Evolutionary conservation across 1,140 invertebrate genomes (phyloP).

Genomic region (Drosophila paulistorum): DNA sequence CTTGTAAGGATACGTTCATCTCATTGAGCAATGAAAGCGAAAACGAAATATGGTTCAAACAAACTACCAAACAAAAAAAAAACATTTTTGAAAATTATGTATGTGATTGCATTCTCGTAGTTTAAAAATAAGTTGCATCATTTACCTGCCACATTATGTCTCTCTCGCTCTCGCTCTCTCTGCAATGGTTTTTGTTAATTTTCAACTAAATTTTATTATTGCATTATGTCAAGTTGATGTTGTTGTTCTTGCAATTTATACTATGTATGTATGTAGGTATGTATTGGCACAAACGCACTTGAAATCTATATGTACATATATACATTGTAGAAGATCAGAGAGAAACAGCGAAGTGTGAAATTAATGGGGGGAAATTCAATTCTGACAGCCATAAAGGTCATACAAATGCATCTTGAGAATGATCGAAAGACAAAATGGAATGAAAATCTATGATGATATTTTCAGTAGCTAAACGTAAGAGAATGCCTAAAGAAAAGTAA

Average conservation of each 20-base stretch:
- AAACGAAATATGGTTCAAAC: slow-evolving; percentile 60
- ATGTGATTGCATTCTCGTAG: slow-evolving; percentile 20
- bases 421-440: slow-evolving; percentile 2
- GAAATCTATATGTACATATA: not conserved
- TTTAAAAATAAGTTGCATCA: slow-evolving; percentile 70
- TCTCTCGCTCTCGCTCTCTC: not conserved
- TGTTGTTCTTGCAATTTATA: slow-evolving; percentile 42
- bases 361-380: slow-evolving; percentile 54
- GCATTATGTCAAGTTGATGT: slow-evolving; percentile 70
- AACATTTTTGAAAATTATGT: not conserved
- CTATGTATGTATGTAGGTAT: not conserved
- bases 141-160: slow-evolving; percentile 47
- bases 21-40: slow-evolving; percentile 66
- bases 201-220: slow-evolving; percentile 58
- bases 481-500: not conserved
- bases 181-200: slow-evolving; percentile 32
- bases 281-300: slow-evolving; percentile 3
- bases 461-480: not conserved
- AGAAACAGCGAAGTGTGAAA: slow-evolving; percentile 35
- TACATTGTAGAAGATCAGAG: slow-evolving; percentile 50
- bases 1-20: slow-evolving; percentile 28
- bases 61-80: not conserved
- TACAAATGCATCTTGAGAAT: slow-evolving; percentile 12
- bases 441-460: not conserved
- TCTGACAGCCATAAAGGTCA: slow-evolving; percentile 46